Percentiles rank a stretch among this genome's conserved stretches.
phyloP scores from a whole-genome alignment of 2,113 vertebrate species.

The Pollimyrus isidori region DNA sequence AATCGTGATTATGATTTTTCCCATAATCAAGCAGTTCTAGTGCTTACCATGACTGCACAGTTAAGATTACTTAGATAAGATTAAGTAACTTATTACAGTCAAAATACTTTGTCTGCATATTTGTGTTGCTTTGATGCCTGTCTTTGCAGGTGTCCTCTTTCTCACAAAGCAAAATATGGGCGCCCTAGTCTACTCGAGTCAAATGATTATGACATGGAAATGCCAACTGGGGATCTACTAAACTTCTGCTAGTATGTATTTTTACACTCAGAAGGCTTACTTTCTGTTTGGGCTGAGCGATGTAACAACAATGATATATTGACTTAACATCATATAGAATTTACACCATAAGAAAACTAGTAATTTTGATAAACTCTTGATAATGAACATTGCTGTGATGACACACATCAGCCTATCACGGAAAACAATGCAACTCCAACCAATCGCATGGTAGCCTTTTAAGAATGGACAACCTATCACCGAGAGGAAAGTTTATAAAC shows the following conservation, averaged over 20 bases:
- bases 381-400: not conserved
- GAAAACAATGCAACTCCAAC: not conserved
- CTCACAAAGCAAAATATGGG: not conserved
- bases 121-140: not conserved
- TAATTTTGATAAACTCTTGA: not conserved
- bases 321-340: not conserved
- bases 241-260: not conserved
- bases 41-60: not conserved
- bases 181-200: not conserved
- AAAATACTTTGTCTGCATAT: not conserved
- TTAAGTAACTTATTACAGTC: not conserved
- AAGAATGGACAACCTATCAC: not conserved
- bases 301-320: not conserved
- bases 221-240: not conserved
- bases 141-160: not conserved
- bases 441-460: not conserved
- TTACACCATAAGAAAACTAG: not conserved
- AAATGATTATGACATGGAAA: not conserved
- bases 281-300: not conserved
- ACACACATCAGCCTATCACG: not conserved
- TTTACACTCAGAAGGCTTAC: not conserved
- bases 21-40: not conserved
- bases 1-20: not conserved
- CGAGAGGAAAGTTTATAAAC: not conserved
- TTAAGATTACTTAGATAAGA: not conserved